Percentiles rank a stretch among this genome's conserved stretches.
These are phyloP conservation scores for Onthophagus sagittarius DNA, from an alignment of 2,888 invertebrate genomes.

Conservation along the genomic window DNA sequence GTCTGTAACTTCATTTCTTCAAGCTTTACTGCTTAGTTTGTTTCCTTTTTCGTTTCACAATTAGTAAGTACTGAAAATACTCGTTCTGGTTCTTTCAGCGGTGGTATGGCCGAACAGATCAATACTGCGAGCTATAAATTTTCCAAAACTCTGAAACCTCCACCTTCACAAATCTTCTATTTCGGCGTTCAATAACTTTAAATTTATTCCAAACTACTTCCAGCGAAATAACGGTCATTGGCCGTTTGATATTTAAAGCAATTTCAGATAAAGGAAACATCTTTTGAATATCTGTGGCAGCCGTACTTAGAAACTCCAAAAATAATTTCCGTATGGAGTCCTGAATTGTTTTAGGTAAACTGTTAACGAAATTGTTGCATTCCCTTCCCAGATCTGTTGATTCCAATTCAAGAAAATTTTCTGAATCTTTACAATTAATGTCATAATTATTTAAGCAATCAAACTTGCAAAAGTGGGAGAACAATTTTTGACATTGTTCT, in stretches of 20 bases:
- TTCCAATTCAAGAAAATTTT: background rate
- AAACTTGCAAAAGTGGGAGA: background rate
- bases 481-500: conserved; percentile 6
- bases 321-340: conserved; percentile 2
- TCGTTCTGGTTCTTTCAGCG: background rate
- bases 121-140: too few species aligned
- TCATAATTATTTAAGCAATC: background rate
- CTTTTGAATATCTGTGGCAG: conserved; percentile 15
- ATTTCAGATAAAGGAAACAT: conserved; percentile 16
- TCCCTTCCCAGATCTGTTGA: background rate
- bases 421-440: background rate
- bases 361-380: background rate
- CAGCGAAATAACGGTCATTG: background rate
- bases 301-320: conserved; percentile 13
- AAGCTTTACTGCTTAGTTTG: background rate
- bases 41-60: background rate
- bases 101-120: background rate
- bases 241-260: background rate
- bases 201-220: background rate
- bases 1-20: too few species aligned
- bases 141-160: too few species aligned
- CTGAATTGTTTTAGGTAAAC: background rate
- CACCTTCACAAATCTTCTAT: too few species aligned
- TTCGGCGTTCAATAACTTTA: too few species aligned
- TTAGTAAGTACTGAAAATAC: background rate